Base-by-base conservation (phyloP, 2,888 invertebrate genomes). In the Drosophila leonis region DNA sequence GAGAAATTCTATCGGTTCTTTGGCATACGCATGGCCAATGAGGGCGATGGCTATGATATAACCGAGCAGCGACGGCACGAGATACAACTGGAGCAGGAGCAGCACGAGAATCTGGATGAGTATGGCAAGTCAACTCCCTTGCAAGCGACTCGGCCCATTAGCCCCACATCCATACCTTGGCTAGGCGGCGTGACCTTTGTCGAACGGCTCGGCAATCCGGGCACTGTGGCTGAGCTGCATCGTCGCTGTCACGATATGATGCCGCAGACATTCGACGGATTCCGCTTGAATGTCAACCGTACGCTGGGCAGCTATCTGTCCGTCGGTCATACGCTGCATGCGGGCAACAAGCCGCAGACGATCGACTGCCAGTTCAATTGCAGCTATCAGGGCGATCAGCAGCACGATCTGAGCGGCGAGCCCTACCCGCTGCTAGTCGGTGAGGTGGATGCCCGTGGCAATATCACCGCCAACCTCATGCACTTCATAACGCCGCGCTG, bases 211-310 rank as follows among this genome's bases (percentile, higher is more conserved):
- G 42, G 39, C 0, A 74, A 76, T 60, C 80, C 79, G 8, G 79
- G 79, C 1, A 71, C 64, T 0, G 55, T 76, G 9, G 67, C 54
- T 0, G 67, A 76, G 3, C 15, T 80, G 12, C 80, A 80, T 60
- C 60, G 51, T 1, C 15, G 37, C 3, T 70, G 70, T 8, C 57
- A 65, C 24, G 67, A 71, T 7, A 62, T 76, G 37, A 33, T 62
- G 29, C 80, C 79, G 37, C 35, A 52, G 37, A 52, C 56, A 8
- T 80, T 80, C 18, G 76, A 74, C 2, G 79, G 79, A 9, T 54
- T 80, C 13, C 67, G 63, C 1, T 8, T 80, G 9, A 55, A 55
- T 3, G 12, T 71, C 0, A 61, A 18, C n/a, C 67, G 59, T 1
- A 0, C 31, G 0, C 9, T 74, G 12, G 46, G 20, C 55, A 27